These are phyloP conservation scores for Drosophila ohnishii DNA, from an alignment of 1,140 invertebrate species.

Conservation along the genomic window DNA sequence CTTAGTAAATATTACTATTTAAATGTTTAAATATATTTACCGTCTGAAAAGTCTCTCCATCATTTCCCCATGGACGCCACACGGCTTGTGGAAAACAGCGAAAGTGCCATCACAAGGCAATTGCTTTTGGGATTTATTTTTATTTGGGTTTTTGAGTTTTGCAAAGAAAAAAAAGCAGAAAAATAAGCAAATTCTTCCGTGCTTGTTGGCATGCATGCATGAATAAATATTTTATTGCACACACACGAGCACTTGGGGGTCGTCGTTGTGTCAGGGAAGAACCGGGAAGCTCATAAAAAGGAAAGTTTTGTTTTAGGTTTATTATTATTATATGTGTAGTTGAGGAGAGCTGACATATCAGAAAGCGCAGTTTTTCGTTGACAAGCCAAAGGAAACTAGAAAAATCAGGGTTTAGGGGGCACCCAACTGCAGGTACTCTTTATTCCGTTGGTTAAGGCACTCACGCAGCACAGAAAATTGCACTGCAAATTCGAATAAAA, in stretches of 20 bases:
- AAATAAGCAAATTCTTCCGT: constrained; percentile 40
- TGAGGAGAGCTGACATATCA: background rate
- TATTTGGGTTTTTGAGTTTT: constrained; percentile 42
- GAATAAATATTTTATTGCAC: constrained; percentile 74
- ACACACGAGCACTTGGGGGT: constrained; percentile 36
- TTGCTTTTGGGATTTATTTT: constrained; percentile 50
- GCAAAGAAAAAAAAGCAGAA: background rate
- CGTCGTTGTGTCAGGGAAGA: constrained; percentile 18
- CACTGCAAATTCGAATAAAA: constrained; percentile 12
- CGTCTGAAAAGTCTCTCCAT: background rate
- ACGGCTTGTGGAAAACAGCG: constrained; percentile 11
- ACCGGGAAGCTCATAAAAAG: constrained; percentile 20
- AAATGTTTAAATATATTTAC: constrained; percentile 2
- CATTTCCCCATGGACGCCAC: constrained; percentile 2
- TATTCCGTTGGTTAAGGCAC: background rate
- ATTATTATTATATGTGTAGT: constrained; percentile 26
- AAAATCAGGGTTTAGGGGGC: background rate
- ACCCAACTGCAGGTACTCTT: constrained; percentile 8
- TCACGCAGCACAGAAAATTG: constrained; percentile 5
- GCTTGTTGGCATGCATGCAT: constrained; percentile 49
- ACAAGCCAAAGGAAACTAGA: constrained; percentile 11
- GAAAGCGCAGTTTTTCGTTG: constrained; percentile 30
- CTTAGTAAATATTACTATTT: background rate
- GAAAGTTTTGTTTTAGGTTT: constrained; percentile 47
- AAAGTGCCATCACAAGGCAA: constrained; percentile 23